phyloP scores from a whole-genome alignment of 2,113 vertebrate genomes.

The Macroglossus sobrinus region DNA sequence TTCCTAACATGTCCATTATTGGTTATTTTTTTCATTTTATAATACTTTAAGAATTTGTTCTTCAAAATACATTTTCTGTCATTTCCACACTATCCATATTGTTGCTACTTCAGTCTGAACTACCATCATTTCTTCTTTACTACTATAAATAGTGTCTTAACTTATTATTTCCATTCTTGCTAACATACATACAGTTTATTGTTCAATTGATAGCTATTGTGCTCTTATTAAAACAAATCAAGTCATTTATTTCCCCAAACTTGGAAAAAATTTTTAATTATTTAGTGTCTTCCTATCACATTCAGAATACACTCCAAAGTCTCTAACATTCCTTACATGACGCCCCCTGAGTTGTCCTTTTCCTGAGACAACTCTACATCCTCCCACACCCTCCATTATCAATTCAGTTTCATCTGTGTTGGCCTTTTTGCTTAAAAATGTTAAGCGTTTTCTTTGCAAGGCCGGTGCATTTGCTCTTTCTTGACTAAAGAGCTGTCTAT shows the following conservation, averaged over 20 bases:
- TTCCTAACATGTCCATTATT: not conserved
- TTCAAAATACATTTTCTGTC: constrained; percentile 8
- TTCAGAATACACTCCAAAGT: not conserved
- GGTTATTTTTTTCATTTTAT: not conserved
- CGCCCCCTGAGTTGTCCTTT: not conserved
- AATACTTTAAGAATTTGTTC: constrained; percentile 15
- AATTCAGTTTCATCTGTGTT: not conserved
- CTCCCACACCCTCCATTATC: not conserved
- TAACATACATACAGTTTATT: not conserved
- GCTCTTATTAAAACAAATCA: constrained; percentile 8
- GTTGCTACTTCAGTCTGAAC: not conserved
- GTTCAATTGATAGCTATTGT: not conserved
- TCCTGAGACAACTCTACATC: not conserved
- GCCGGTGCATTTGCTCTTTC: not conserved
- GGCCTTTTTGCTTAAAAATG: not conserved
- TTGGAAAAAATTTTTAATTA: not conserved
- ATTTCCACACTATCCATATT: not conserved
- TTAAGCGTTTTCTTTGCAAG: constrained; percentile 6
- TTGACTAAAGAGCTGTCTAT: not conserved
- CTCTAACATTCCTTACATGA: not conserved
- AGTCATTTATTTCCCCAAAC: not conserved
- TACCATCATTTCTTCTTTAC: not conserved
- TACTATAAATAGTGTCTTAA: not conserved
- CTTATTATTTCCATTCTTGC: not conserved
- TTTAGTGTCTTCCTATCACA: not conserved